Base-by-base conservation (phyloP, 2,888 invertebrate species). In the Automeris io region DNA sequence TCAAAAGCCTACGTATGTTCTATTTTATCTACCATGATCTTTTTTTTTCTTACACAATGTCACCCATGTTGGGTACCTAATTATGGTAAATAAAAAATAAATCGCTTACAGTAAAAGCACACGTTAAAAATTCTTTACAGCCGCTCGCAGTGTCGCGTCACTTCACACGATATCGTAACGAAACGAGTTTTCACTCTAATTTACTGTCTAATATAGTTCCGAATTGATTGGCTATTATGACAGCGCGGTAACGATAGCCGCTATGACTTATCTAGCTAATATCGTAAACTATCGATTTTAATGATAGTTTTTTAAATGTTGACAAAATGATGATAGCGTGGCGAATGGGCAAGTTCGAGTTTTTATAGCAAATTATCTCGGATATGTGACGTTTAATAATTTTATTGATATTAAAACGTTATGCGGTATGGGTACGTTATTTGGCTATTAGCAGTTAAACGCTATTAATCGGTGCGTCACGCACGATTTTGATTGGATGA, bases 181-280 rank as follows among this genome's bases (percentile, higher is more conserved):
- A 55, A 58, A 61, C 59, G 55, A 53, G 55, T 61, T 64, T 57
- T 46, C 49, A 66, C 54, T 56, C 60, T 58, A 61, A 61, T 63
- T 61, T 64, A 60, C 67, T 59, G 50, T 54, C 46, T 48, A 62
- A 60, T 67, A 65, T 55, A 58, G 46, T 66, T 37, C 44, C 47
- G 45, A 65, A 59, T 60, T 60, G 58, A 61, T 59, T 43, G 56
- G 34, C 51, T 65, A 56, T 62, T 66, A 60, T 65, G 68, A 64
- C 68, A 66, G 60, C 35, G 44, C 16, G 11, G 51, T 57, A 57
- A 64, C 62, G 56, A 61, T 58, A 57, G 50, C n/a, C 51, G 53
- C 55, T 57, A 50, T 61, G 65, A 69, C 48, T 65, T 64, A 67
- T 45, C 18, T 11, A 29, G 8, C 23, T 31, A 37, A 37, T 18